Conservation (phyloP, 2,113 vertebrate species). For the Carassius gibelio region DNA sequence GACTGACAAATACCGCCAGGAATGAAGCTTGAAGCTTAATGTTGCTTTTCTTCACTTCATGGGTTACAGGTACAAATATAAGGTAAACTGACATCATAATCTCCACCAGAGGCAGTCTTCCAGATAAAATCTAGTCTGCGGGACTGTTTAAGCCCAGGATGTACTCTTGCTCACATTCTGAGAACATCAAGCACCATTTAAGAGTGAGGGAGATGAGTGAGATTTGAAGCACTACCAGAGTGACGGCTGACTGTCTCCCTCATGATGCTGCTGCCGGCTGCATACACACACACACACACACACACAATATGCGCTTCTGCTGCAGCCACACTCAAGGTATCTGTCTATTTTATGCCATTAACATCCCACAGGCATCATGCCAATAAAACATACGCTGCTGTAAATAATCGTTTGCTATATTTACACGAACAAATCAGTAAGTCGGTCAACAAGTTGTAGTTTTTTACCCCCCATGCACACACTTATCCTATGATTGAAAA, state of each 20-base stretch:
- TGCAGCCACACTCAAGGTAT: background rate
- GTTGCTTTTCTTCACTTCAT: constrained; percentile 11
- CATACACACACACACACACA: background rate
- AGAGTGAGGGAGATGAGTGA: background rate
- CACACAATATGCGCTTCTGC: background rate
- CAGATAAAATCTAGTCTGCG: constrained; percentile 2
- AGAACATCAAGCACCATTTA: background rate
- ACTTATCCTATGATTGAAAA: background rate
- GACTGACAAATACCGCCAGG: background rate
- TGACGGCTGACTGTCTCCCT: background rate
- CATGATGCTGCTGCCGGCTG: background rate
- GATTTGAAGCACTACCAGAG: constrained; percentile 12
- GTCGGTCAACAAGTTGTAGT: background rate
- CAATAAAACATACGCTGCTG: background rate
- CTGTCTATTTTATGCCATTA: background rate
- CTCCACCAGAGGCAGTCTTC: background rate
- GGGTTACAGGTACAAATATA: background rate
- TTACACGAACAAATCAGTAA: background rate
- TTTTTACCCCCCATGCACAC: background rate
- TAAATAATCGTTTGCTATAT: background rate
- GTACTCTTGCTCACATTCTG: background rate
- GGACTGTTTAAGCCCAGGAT: background rate
- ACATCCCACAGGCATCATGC: background rate
- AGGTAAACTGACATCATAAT: background rate
- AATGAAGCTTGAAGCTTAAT: background rate